phyloP scores from a whole-genome alignment of 1,140 invertebrate genomes.

The Charaxes varanes region DNA sequence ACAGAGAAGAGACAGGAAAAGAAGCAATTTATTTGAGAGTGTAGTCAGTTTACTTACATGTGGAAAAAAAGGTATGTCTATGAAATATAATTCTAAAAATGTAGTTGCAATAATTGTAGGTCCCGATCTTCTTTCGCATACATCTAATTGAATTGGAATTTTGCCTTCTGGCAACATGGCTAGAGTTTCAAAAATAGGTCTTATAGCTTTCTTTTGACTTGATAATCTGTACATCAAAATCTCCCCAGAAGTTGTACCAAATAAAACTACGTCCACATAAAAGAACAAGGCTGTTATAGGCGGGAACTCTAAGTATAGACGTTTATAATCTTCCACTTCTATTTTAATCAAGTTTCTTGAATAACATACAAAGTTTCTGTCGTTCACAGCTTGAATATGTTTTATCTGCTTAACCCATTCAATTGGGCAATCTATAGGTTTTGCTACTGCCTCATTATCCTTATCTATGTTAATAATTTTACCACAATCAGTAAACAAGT shows the following conservation, averaged over 20 bases:
- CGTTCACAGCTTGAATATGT: constrained; percentile 42
- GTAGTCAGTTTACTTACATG: constrained; percentile 37
- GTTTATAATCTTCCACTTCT: constrained; percentile 45
- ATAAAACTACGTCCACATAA: constrained; percentile 45
- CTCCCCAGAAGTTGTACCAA: constrained; percentile 39
- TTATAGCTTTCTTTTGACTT: constrained; percentile 34
- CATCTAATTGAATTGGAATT: constrained; percentile 54
- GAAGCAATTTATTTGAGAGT: neutral
- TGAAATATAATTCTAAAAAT: constrained; percentile 43
- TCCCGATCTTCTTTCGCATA: constrained; percentile 49
- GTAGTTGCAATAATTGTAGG: constrained; percentile 48
- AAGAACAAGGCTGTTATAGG: constrained; percentile 53
- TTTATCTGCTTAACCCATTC: constrained; percentile 58
- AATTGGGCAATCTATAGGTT: constrained; percentile 35
- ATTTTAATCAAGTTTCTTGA: constrained; percentile 53
- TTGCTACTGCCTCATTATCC: constrained; percentile 25
- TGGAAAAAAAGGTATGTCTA: constrained; percentile 50
- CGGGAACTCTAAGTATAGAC: constrained; percentile 52
- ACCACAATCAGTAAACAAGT: constrained; percentile 50
- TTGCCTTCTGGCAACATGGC: constrained; percentile 42
- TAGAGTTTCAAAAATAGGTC: constrained; percentile 45
- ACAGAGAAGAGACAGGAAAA: neutral
- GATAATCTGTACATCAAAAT: constrained; percentile 47
- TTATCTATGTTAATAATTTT: constrained; percentile 41
- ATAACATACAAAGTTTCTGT: constrained; percentile 56